A percentile compares a stretch with the other conserved stretches of the same genome.
These are phyloP conservation scores for Propithecus coquereli DNA, from an alignment of 2,113 vertebrate genomes.

Conservation along the genomic window DNA sequence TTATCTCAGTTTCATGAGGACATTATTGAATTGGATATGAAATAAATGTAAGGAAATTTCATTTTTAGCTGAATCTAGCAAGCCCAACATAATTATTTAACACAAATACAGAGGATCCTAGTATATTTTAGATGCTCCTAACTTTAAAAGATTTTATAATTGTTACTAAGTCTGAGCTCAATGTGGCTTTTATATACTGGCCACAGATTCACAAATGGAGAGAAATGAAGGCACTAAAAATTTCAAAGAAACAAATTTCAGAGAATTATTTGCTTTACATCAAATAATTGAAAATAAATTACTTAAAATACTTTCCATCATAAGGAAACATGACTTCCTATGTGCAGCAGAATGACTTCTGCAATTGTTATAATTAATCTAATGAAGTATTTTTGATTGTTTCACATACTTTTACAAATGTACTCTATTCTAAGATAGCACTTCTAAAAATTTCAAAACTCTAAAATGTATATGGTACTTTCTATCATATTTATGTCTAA, in stretches of 20 bases:
- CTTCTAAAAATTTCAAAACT: background rate
- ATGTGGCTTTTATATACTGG: background rate
- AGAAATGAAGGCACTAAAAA: constrained; percentile 31
- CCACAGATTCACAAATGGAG: background rate
- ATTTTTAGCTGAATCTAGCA: constrained; percentile 3
- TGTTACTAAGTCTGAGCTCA: background rate
- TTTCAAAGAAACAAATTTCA: constrained; percentile 26
- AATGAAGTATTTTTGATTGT: background rate
- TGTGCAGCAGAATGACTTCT: background rate
- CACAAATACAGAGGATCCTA: background rate
- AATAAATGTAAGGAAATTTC: constrained; percentile 26
- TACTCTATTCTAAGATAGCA: background rate
- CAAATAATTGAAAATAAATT: background rate
- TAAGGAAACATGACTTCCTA: background rate
- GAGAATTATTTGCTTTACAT: background rate
- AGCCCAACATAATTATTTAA: constrained; percentile 14
- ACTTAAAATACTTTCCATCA: background rate
- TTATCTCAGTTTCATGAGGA: constrained; percentile 5
- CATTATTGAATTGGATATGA: background rate
- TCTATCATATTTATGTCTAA: constrained; percentile 24
- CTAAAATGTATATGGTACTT: background rate
- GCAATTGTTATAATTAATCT: background rate
- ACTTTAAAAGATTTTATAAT: constrained; percentile 3
- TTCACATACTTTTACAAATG: background rate
- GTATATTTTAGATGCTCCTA: background rate